A percentile compares a stretch with the other conserved stretches of the same genome.
Evolutionary conservation across 64 coral and sea anemone species (phyloP).

Genomic region (Anthopleura sola): DNA sequence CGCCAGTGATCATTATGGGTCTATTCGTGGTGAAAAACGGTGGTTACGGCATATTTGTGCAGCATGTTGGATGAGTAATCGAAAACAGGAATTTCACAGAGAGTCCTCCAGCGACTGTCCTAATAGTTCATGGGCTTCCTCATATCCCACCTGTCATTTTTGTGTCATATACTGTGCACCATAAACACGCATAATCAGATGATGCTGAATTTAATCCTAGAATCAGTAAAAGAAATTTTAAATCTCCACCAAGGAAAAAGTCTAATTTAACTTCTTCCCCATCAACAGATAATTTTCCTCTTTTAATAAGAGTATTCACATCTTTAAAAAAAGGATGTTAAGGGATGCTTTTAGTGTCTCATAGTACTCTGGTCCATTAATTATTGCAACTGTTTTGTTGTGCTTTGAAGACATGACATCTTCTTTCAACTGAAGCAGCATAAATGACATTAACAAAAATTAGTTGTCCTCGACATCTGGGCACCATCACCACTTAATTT

Average conservation of each 20-base stretch:
- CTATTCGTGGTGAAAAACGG: background rate
- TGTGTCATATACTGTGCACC: too few species aligned
- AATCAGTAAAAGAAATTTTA: too few species aligned
- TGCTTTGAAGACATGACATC: constrained; percentile 22
- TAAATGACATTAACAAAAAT: constrained; percentile 24
- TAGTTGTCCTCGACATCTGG: constrained; percentile 30
- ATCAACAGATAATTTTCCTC: too few species aligned
- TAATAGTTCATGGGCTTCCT: too few species aligned
- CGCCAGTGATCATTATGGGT: background rate
- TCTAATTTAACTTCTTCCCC: too few species aligned
- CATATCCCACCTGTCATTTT: too few species aligned
- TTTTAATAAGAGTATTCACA: too few species aligned
- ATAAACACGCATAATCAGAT: too few species aligned
- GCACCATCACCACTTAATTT: constrained; percentile 37
- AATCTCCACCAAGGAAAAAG: too few species aligned
- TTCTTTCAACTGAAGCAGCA: constrained; percentile 13
- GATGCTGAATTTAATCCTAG: too few species aligned
- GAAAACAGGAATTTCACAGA: constrained; percentile 33
- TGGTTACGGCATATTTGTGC: constrained; percentile 27
- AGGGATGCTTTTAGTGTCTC: too few species aligned
- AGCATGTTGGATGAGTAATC: background rate
- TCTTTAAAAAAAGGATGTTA: too few species aligned
- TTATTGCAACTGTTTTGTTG: constrained; percentile 21
- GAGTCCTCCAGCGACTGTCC: constrained; percentile 21
- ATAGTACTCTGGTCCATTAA: background rate